A percentile compares a stretch with the other conserved stretches of the same genome.
phyloP scores from a whole-genome alignment of 2,113 vertebrate genomes.

The Amphiprion ocellaris region DNA sequence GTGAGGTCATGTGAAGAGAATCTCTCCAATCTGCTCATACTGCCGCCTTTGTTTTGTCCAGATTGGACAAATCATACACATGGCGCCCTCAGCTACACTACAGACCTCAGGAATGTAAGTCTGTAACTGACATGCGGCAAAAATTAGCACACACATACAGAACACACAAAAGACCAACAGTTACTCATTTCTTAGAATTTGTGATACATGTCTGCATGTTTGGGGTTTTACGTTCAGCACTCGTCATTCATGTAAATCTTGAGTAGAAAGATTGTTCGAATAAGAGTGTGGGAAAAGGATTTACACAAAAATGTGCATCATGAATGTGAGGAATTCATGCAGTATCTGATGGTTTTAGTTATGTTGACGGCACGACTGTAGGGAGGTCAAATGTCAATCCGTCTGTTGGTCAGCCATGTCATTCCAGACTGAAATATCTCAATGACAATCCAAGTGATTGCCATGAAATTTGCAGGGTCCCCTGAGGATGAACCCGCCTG shows the following conservation, averaged over 20 bases:
- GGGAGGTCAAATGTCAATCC: neutral
- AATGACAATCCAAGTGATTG: neutral
- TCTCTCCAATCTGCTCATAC: constrained; percentile 55
- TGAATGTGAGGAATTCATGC: constrained; percentile 8
- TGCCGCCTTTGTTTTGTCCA: constrained; percentile 71
- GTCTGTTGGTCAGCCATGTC: neutral
- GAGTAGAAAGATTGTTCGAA: neutral
- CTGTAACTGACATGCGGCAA: constrained; percentile 29
- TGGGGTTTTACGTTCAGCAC: constrained; percentile 5
- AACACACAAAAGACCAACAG: constrained; percentile 25
- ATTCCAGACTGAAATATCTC: neutral
- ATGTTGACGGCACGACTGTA: neutral
- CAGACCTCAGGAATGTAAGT: constrained; percentile 58
- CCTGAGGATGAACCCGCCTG: neutral
- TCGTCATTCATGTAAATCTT: neutral
- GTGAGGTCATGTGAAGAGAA: constrained; percentile 63
- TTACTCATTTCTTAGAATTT: neutral
- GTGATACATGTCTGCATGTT: neutral
- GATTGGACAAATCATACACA: constrained; percentile 39
- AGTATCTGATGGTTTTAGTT: neutral
- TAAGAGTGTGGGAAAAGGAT: constrained; percentile 2
- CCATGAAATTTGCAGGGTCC: neutral
- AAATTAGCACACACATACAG: constrained; percentile 13
- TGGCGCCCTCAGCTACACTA: constrained; percentile 26
- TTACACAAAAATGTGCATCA: constrained; percentile 29